Conservation (phyloP, 2,113 vertebrate genomes). For the Baryphthengus martii region DNA sequence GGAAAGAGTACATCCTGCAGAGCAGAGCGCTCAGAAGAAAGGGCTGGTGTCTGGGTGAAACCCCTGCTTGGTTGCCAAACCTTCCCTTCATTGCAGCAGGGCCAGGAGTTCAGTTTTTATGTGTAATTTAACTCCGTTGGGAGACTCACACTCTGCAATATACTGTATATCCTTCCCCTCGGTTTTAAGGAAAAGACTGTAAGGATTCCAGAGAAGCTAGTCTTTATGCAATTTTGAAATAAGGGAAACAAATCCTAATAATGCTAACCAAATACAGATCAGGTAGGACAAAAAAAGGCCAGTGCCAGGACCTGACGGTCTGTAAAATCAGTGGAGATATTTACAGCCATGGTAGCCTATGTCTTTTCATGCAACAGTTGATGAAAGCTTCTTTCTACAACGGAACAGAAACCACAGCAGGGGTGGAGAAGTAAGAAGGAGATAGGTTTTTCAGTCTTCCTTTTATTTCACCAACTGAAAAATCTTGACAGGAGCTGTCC, state of each 20-base stretch:
- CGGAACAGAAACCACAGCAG: neutral
- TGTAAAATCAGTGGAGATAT: neutral
- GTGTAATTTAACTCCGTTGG: slow-evolving; percentile 3
- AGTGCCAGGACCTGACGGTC: neutral
- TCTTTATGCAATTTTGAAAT: neutral
- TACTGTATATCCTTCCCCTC: neutral
- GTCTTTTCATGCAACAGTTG: neutral
- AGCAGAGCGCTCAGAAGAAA: neutral
- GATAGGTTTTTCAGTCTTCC: neutral
- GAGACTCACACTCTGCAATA: neutral
- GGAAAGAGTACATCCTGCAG: slow-evolving; percentile 26
- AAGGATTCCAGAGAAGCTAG: neutral
- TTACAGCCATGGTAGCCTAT: neutral
- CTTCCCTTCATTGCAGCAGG: neutral
- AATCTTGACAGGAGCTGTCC: neutral
- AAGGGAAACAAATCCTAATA: neutral
- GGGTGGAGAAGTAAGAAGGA: neutral
- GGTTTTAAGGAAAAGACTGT: neutral
- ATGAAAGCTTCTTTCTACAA: neutral
- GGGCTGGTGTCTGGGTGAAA: slow-evolving; percentile 26
- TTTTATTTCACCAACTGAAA: neutral
- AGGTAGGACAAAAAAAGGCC: neutral
- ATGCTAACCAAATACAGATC: neutral
- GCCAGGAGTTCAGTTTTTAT: slow-evolving; percentile 1
- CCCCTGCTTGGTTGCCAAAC: neutral